Evolutionary conservation across 2,113 vertebrate genomes (phyloP), one percentile per base, ranked within the genome.

Genomic region (Varanus komodoensis): DNA sequence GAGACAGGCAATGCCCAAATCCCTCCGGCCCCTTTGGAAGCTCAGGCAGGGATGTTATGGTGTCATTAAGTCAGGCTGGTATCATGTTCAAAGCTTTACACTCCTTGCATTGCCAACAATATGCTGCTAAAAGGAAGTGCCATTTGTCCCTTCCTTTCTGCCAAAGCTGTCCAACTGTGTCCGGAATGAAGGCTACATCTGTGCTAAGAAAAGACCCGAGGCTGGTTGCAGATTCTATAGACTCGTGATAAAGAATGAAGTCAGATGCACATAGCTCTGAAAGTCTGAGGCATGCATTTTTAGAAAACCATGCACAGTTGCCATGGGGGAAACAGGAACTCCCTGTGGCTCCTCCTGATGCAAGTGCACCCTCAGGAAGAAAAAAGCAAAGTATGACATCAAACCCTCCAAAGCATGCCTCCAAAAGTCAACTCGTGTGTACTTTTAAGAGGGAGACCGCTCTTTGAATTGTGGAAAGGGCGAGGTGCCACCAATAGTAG

Each of bases 61-160:
- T 44, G n/a, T 21, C 8, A 57, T 50, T 52, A 32, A 74, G 8
- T 25, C 25, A 54, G 17, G 34, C 57, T 38, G 14, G 19, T 38
- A 8, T 69, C 34, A 14, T 57, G 23, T 67, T 67, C n/a, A 83
- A 54, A 67, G 82, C 34, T 38, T 25, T 44, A 44, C 34, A 25
- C 54, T 64, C 61, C n/a, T 15, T 25, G 27, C 44, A 9, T 67
- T 38, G 25, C 21, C 34, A 67, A 4, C 82, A 67, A 83, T 67
- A 64, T 44, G 57, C 21, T 21, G 15, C 68, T 17, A 52, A 73
- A 52, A 85, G 4, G 69, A 86, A 84, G 83, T 19, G 6, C 32
- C 19, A 38, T 57, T 57, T 87, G 54, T 61, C 64, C 84, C 34
- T 34, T 86, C 54, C 44, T 86, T 87, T 87, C 85, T 61, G n/a